Percentiles rank a stretch among this genome's conserved stretches.
Conservation (phyloP, 92 coral and sea anemone species). For the Chrysogorgia sp. region DNA sequence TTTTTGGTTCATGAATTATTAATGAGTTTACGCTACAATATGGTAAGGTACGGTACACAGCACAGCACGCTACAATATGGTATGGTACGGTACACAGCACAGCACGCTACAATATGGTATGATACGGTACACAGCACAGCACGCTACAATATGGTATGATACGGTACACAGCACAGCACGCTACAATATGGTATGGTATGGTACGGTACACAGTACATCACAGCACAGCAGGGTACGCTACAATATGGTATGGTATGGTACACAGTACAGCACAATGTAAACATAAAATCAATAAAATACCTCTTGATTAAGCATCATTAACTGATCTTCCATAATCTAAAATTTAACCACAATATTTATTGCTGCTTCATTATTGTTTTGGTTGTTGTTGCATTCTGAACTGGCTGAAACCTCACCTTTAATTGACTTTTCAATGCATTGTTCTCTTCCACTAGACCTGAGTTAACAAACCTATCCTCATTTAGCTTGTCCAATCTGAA, state of each 20-base stretch:
- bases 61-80: not conserved
- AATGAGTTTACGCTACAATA: too few relatives aligned
- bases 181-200: too few relatives aligned
- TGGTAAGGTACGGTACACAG: not conserved
- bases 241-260: not conserved
- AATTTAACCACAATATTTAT: not conserved
- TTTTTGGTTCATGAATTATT: too few relatives aligned
- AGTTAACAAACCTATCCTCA: conserved; percentile 69
- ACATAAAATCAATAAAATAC: not conserved
- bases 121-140: not conserved
- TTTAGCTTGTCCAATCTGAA: conserved; percentile 66
- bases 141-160: not conserved
- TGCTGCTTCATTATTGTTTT: conserved; percentile 39
- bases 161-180: too few relatives aligned
- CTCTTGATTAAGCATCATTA: conserved; percentile 12
- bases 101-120: not conserved
- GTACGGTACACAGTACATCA: too few relatives aligned
- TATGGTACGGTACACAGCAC: not conserved
- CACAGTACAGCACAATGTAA: not conserved
- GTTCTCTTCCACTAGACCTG: conserved; percentile 65
- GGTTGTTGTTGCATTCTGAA: not conserved
- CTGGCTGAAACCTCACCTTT: conserved; percentile 30
- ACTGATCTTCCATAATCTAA: conserved; percentile 17
- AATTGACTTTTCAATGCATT: conserved; percentile 67
- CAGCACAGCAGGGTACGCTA: too few relatives aligned